Evolutionary conservation across 1,140 invertebrate genomes (phyloP).

Genomic region (Drosophila azteca): DNA sequence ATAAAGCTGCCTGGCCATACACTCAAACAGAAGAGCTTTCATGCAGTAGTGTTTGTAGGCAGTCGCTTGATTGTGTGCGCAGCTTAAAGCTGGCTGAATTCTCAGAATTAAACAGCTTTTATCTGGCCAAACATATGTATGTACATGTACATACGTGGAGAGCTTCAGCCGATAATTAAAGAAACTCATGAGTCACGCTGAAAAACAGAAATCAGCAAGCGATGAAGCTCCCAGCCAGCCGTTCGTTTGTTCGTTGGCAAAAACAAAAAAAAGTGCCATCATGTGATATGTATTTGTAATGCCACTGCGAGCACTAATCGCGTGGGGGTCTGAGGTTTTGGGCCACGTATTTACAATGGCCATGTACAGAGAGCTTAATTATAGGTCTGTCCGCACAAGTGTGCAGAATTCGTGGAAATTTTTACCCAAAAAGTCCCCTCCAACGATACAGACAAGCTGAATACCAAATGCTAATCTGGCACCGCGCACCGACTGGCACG

Average conservation of each 20-base stretch:
- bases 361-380: conserved; percentile 20
- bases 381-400: conserved; percentile 15
- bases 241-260: conserved; percentile 12
- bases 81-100: conserved; percentile 65
- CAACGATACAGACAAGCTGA: conserved; percentile 6
- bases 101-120: conserved; percentile 38
- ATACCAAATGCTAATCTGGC: conserved; percentile 49
- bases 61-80: conserved; percentile 11
- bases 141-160: neutral
- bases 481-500: conserved; percentile 61
- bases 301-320: conserved; percentile 6
- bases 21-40: conserved; percentile 20
- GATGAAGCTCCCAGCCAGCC: conserved; percentile 26
- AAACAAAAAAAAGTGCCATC: conserved; percentile 42
- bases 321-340: conserved; percentile 10
- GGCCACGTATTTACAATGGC: conserved; percentile 24
- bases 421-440: conserved; percentile 32
- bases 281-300: conserved; percentile 70
- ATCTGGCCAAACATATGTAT: neutral
- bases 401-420: conserved; percentile 66
- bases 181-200: conserved; percentile 74
- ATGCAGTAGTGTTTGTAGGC: conserved; percentile 25
- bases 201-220: conserved; percentile 53
- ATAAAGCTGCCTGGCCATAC: conserved; percentile 28
- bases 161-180: conserved; percentile 46